phyloP scores from a whole-genome alignment of 2,113 vertebrate genomes.

The Cavia aperea region DNA sequence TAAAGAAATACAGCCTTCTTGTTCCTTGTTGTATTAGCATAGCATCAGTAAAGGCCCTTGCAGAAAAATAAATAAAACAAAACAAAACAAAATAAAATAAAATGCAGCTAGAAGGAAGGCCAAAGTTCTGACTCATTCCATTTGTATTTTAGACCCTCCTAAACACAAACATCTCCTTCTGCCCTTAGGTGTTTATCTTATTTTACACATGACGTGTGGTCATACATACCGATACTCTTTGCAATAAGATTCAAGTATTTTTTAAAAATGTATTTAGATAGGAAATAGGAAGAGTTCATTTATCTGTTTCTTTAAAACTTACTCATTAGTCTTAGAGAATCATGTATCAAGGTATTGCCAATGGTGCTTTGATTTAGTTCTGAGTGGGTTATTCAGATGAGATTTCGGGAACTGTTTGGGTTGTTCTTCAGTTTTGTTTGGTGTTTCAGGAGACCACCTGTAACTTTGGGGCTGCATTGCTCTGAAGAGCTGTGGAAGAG shows the following conservation, averaged over 20 bases:
- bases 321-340: neutral
- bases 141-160: neutral
- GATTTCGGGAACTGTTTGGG: neutral
- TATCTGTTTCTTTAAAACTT: neutral
- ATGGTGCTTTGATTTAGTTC: constrained; percentile 7
- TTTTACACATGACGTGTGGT: neutral
- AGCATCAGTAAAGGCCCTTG: neutral
- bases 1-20: neutral
- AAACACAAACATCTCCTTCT: neutral
- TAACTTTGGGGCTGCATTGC: neutral
- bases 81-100: neutral
- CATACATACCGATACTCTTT: neutral
- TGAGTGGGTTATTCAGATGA: constrained; percentile 21
- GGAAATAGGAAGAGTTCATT: neutral
- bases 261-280: neutral
- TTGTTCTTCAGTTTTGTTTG: neutral
- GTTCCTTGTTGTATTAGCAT: neutral
- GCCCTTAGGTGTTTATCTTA: neutral
- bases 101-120: neutral
- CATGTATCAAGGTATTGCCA: neutral
- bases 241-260: neutral
- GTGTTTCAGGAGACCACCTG: neutral
- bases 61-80: neutral
- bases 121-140: neutral
- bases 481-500: neutral